These are phyloP conservation scores for Bactericera cockerelli DNA, from an alignment of 1,140 invertebrate species.

Conservation along the genomic window DNA sequence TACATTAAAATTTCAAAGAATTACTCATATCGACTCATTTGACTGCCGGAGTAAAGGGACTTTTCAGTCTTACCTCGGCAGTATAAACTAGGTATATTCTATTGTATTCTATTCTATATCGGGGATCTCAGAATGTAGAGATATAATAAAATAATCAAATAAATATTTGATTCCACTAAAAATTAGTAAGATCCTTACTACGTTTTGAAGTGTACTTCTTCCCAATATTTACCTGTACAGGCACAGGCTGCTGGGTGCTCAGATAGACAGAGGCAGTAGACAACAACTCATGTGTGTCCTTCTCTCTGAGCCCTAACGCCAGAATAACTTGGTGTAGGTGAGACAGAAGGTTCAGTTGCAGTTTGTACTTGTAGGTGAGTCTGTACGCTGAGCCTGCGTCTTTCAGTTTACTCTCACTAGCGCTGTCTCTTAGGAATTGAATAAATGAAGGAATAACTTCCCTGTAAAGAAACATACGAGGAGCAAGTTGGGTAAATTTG, in stretches of 20 bases:
- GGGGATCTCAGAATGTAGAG: too few species aligned
- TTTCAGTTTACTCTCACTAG: constrained; percentile 39
- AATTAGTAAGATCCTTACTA: too few species aligned
- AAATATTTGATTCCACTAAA: too few species aligned
- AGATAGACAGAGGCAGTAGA: constrained; percentile 35
- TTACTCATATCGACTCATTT: too few species aligned
- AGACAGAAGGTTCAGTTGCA: constrained; percentile 37
- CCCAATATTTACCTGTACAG: constrained; percentile 49
- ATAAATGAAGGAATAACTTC: constrained; percentile 42
- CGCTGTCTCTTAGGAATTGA: constrained; percentile 32
- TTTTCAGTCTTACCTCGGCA: too few species aligned
- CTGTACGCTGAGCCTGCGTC: constrained; percentile 37
- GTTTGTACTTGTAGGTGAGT: constrained; percentile 38
- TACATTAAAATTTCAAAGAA: too few species aligned
- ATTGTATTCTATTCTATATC: too few species aligned
- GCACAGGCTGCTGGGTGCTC: constrained; percentile 37
- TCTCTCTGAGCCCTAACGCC: constrained; percentile 35
- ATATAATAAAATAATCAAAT: too few species aligned
- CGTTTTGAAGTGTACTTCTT: too few species aligned
- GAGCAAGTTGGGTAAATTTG: constrained; percentile 12
- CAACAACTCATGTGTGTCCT: constrained; percentile 33
- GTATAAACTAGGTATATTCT: too few species aligned
- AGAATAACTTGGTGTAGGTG: constrained; percentile 33
- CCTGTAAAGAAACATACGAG: constrained; percentile 30
- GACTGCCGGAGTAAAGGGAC: too few species aligned